These are phyloP conservation scores for Drosophila guanche DNA, from an alignment of 1,140 invertebrate genomes.

Conservation along the genomic window DNA sequence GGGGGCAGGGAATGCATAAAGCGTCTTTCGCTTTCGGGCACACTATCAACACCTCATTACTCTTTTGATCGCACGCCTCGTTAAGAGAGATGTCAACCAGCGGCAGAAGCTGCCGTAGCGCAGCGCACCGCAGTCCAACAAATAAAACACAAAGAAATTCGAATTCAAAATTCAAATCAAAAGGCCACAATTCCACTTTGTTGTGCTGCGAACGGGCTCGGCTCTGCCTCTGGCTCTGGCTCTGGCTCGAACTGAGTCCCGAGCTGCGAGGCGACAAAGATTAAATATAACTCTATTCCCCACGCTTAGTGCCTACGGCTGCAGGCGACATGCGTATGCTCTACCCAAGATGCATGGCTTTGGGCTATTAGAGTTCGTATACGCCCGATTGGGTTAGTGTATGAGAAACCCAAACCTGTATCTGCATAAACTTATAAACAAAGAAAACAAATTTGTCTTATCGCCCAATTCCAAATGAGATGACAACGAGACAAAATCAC, in stretches of 20 bases:
- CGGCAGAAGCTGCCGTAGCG: conserved; percentile 32
- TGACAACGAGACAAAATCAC: conserved; percentile 81
- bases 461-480: conserved; percentile 82
- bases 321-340: conserved; percentile 28
- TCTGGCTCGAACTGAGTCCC: conserved; percentile 2
- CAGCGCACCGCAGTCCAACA: conserved; percentile 12
- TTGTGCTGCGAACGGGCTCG: conserved; percentile 21
- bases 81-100: conserved; percentile 78
- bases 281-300: conserved; percentile 66
- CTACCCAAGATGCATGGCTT: conserved; percentile 6
- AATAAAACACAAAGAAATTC: conserved; percentile 60
- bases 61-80: conserved; percentile 81
- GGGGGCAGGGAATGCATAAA: conserved; percentile 50
- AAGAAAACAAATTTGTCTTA: conserved; percentile 83
- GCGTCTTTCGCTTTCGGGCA: conserved; percentile 43
- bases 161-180: conserved; percentile 74
- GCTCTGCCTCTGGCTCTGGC: too few relatives aligned
- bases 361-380: not conserved
- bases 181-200: conserved; percentile 66
- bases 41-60: conserved; percentile 83
- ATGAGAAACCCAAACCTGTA: conserved; percentile 58
- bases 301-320: not conserved
- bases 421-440: conserved; percentile 81
- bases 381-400: conserved; percentile 23
- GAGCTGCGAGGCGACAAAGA: conserved; percentile 72